These are phyloP conservation scores for Anaspis maculata DNA, from an alignment of 2,888 invertebrate genomes.

Conservation along the genomic window DNA sequence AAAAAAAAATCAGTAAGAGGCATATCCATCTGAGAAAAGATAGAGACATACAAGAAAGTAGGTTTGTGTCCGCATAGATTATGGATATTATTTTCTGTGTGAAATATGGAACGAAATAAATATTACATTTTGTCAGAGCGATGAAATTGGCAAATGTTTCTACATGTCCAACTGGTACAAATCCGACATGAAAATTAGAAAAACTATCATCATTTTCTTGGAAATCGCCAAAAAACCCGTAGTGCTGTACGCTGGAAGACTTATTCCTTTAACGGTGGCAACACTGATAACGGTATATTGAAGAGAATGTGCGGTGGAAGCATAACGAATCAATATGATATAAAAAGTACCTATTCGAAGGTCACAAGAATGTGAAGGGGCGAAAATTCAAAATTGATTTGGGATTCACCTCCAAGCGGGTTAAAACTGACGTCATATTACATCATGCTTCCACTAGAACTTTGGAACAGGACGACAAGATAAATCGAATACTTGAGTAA, in stretches of 20 bases:
- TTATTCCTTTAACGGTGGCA: slow-evolving; percentile 43
- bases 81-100: background rate
- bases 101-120: background rate
- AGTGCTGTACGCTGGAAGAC: slow-evolving; percentile 40
- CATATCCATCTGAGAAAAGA: background rate
- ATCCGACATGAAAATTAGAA: slow-evolving; percentile 35
- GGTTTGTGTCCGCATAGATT: background rate
- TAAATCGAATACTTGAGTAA: too few species aligned
- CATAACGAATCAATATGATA: too few species aligned
- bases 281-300: slow-evolving; percentile 41
- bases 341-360: too few species aligned
- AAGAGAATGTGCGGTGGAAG: too few species aligned
- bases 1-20: too few species aligned
- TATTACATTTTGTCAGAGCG: slow-evolving; percentile 35
- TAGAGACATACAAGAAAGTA: background rate
- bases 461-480: too few species aligned
- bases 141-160: slow-evolving; percentile 34
- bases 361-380: too few species aligned
- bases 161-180: slow-evolving; percentile 38
- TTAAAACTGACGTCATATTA: too few species aligned
- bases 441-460: too few species aligned
- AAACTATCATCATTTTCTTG: slow-evolving; percentile 40
- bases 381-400: too few species aligned
- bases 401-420: too few species aligned
- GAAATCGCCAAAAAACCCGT: slow-evolving; percentile 43